Conservation (phyloP, 2,888 invertebrate species). For the Chloromyia formosa region DNA sequence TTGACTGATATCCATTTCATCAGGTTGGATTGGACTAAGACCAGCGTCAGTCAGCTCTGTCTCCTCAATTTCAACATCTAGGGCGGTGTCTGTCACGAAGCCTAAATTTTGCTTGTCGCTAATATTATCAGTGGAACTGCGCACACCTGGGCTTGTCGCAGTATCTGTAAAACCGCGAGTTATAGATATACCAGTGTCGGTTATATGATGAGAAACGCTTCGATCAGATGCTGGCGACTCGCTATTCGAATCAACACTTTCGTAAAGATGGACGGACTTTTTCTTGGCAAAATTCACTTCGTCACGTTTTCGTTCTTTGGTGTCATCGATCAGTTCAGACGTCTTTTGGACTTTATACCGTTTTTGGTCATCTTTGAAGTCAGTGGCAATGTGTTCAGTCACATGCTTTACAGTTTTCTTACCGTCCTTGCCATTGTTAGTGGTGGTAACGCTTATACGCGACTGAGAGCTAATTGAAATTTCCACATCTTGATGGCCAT, state of each 20-base stretch:
- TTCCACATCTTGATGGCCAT: slow-evolving; percentile 67
- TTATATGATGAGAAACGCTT: slow-evolving; percentile 66
- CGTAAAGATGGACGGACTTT: slow-evolving; percentile 66
- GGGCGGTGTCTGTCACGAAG: slow-evolving; percentile 64
- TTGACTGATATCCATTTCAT: slow-evolving; percentile 62
- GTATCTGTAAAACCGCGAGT: slow-evolving; percentile 65
- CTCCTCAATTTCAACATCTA: slow-evolving; percentile 64
- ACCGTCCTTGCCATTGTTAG: slow-evolving; percentile 51
- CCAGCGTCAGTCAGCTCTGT: slow-evolving; percentile 68
- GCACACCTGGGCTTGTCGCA: slow-evolving; percentile 63
- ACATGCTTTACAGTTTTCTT: slow-evolving; percentile 45
- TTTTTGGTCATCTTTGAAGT: slow-evolving; percentile 61
- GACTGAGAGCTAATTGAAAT: slow-evolving; percentile 68
- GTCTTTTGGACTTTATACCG: slow-evolving; percentile 46
- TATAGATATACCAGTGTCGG: slow-evolving; percentile 68
- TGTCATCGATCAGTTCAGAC: slow-evolving; percentile 51
- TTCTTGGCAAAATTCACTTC: slow-evolving; percentile 67
- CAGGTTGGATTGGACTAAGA: slow-evolving; percentile 67
- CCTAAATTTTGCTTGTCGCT: slow-evolving; percentile 54
- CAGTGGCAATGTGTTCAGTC: slow-evolving; percentile 49
- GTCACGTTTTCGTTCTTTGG: slow-evolving; percentile 63
- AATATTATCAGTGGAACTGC: slow-evolving; percentile 57
- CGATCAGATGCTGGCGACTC: slow-evolving; percentile 65
- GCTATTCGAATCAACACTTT: slow-evolving; percentile 59
- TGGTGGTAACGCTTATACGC: slow-evolving; percentile 66